Base-by-base conservation (phyloP, 2,888 invertebrate genomes). In the Aspidiotus rigidus region DNA sequence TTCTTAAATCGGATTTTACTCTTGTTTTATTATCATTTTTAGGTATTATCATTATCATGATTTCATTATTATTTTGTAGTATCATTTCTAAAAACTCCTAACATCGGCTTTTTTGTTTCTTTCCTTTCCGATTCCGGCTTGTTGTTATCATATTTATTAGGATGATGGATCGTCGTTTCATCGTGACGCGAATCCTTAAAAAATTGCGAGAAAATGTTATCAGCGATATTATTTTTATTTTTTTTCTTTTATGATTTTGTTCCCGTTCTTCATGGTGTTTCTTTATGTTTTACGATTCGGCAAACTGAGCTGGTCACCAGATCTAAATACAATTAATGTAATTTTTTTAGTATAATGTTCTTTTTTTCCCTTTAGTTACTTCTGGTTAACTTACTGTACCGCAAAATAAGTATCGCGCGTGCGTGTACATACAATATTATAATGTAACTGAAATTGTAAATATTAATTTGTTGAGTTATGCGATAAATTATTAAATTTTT, bases 401-500 rank as follows among this genome's bases (percentile, higher is more conserved):
- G 28, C 28, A 28, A 28, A 28, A 28, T 28, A 28, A 49, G 49
- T 13, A 49, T 49, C n/a, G n/a, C 10, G 49, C n/a, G 11, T 44
- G 8, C 11, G 49, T 49, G 49, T 49, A 49, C 49, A 49, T 49
- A 49, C 11, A 28, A 28, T 28, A 28, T 28, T 28, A 28, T 28
- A 28, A 28, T 28, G 28, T 5, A 13, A 49, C 49, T 49, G n/a
- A 49, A 49, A 49, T 49, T 49, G 49, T 49, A 49, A 13, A 49
- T 49, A 49, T 49, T 49, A 66, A 59, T 57, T 66, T 66, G 66
- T 66, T 66, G 66, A 66, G 66, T 66, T 66, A 28, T 66, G 28
- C 28, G 59, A 66, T 66, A 56, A 66, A 57, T 64, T 66, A 66
- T 60, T 66, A 66, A 66, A 66, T 66, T 66, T 59, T 64, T 66